Base-by-base conservation (phyloP, 1,140 invertebrate genomes). In the Drosophila sturtevanti region DNA sequence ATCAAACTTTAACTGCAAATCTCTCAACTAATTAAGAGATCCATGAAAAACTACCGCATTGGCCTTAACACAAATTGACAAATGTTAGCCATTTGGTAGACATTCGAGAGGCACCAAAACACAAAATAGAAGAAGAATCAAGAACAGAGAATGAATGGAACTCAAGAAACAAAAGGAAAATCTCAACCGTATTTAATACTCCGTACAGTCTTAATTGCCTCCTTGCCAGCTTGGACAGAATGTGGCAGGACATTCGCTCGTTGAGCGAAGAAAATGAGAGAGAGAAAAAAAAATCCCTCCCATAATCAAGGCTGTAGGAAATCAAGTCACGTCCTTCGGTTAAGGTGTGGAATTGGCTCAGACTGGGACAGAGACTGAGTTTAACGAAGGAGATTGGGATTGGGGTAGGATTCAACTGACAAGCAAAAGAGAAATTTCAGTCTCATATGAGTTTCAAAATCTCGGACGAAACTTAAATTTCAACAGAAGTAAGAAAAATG, bases 1-100 rank as follows among this genome's bases (percentile, higher is more conserved):
- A 12, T 63, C 7, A n/a, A 58, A 55, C 21, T 48, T 44, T 68
- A 64, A 63, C 61, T 41, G 27, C 56, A 12, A 48, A 21, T 21
- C 56, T 56, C 52, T 44, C 37, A 68, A 69, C 78, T 78, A 85
- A 85, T 85, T 85, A 81, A 81, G 77, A 63, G 65, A 68, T 69
- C 35, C 52, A 56, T 80, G 56, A 81, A 86, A 54, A 75, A 75
- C 61, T 72, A 63, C 72, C 72, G 78, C 81, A 86, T 86, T 85
- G 81, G 81, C 74, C 77, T 75, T 86, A 86, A 86, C 82, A 81
- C 78, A 59, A 87, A 86, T 86, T 86, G 81, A 86, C 82, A 86
- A 81, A 87, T 87, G 76, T 79, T 65, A 81, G 78, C 74, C 71
- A 87, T 85, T 85, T 80, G 16, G 24, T 34, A 74, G 77, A 76